Evolutionary conservation across 2,797 vertebrate genomes (phyloP).

Genomic region (Enteromius thamalakanensis): DNA sequence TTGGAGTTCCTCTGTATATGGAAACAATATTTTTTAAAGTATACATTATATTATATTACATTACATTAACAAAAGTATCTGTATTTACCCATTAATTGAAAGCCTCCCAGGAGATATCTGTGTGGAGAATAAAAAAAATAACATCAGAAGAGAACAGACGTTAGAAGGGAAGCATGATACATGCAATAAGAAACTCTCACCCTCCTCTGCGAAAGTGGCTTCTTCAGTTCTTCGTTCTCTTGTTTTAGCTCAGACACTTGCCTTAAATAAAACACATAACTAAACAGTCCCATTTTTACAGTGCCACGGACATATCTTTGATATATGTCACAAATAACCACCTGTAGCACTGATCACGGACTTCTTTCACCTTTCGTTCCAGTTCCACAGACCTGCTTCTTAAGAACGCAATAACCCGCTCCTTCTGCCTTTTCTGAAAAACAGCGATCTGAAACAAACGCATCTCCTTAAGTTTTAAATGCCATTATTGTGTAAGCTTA

Average conservation of each 20-base stretch:
- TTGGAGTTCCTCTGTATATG: slow-evolving; percentile 70
- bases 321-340: slow-evolving; percentile 15
- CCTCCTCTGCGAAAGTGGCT: slow-evolving; percentile 83
- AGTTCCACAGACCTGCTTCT: slow-evolving; percentile 76
- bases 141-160: not conserved
- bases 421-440: slow-evolving; percentile 85
- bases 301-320: not conserved
- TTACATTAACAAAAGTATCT: not conserved
- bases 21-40: not conserved
- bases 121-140: slow-evolving; percentile 29
- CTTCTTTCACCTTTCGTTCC: slow-evolving; percentile 79
- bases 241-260: slow-evolving; percentile 78
- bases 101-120: slow-evolving; percentile 74
- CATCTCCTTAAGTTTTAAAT: not conserved
- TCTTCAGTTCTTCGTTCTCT: slow-evolving; percentile 84
- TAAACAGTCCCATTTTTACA: not conserved
- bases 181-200: slow-evolving; percentile 65
- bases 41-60: not conserved
- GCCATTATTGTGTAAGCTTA: not conserved
- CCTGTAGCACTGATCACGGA: slow-evolving; percentile 75
- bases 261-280: slow-evolving; percentile 68
- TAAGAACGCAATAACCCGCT: slow-evolving; percentile 77
- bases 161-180: not conserved
- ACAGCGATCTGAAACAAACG: slow-evolving; percentile 75
- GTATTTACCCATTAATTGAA: slow-evolving; percentile 70